These are phyloP conservation scores for Acleris emargana DNA, from an alignment of 2,888 invertebrate species.

Conservation along the genomic window DNA sequence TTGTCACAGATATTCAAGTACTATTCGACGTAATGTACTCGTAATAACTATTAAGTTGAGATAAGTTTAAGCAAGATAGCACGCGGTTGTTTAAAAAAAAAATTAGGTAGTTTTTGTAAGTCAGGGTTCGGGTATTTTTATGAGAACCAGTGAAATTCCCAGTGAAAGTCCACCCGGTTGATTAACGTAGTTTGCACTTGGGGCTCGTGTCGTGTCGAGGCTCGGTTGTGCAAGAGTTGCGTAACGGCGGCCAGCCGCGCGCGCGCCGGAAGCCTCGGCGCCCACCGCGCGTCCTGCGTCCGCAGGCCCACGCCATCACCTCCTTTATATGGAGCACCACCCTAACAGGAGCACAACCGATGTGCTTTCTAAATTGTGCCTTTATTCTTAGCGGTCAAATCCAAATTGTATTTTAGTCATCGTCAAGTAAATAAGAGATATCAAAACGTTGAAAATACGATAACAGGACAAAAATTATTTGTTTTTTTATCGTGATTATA, in stretches of 20 bases:
- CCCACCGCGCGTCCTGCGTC: slow-evolving; percentile 31
- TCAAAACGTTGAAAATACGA: too few relatives aligned
- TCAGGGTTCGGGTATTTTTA: not conserved
- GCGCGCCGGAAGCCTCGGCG: slow-evolving; percentile 1
- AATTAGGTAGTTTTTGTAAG: not conserved
- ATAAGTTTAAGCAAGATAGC: too few relatives aligned
- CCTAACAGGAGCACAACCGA: slow-evolving; percentile 10
- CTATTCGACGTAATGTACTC: too few relatives aligned
- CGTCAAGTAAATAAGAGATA: too few relatives aligned
- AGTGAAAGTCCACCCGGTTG: slow-evolving; percentile 65
- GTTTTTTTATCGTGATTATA: not conserved
- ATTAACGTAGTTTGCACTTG: slow-evolving; percentile 70
- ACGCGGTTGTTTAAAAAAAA: too few relatives aligned
- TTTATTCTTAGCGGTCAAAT: too few relatives aligned
- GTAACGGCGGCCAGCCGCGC: slow-evolving; percentile 25
- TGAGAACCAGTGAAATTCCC: slow-evolving; percentile 54
- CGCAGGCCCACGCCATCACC: slow-evolving; percentile 36
- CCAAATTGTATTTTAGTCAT: too few relatives aligned
- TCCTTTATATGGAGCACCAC: slow-evolving; percentile 26
- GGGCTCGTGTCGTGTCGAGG: slow-evolving; percentile 55
- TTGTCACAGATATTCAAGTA: too few relatives aligned
- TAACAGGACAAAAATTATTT: too few relatives aligned
- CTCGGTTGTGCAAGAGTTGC: slow-evolving; percentile 53
- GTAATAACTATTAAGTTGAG: too few relatives aligned
- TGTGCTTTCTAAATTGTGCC: not conserved